These are phyloP conservation scores for Archips crataeganus DNA, from an alignment of 2,888 invertebrate genomes.

Conservation along the genomic window DNA sequence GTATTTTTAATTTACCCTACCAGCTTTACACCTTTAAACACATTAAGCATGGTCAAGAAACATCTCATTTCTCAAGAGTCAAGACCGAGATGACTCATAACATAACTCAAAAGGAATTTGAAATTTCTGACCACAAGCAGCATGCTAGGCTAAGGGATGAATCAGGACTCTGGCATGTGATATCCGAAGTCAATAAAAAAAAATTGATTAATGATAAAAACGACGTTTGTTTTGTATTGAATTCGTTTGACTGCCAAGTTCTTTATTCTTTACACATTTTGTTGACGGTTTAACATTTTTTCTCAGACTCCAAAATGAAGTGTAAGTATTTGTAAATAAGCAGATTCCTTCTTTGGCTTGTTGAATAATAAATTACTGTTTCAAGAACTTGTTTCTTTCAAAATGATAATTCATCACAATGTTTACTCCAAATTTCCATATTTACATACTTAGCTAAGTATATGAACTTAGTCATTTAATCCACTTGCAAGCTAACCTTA, in stretches of 20 bases:
- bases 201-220: neutral
- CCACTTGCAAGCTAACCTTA: neutral
- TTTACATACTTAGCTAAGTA: neutral
- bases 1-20: neutral
- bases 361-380: neutral
- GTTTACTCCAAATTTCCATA: neutral
- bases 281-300: conserved; percentile 6
- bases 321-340: neutral
- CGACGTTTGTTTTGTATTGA: neutral
- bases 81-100: conserved; percentile 59
- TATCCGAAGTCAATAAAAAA: conserved; percentile 32
- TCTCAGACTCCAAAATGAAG: neutral
- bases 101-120: conserved; percentile 47
- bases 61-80: conserved; percentile 41
- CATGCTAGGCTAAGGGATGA: conserved; percentile 56
- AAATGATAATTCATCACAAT: neutral
- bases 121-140: conserved; percentile 65
- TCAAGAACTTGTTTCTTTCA: neutral
- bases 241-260: neutral
- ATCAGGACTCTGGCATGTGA: conserved; percentile 57
- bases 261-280: neutral
- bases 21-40: neutral
- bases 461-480: neutral
- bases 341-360: conserved; percentile 1
- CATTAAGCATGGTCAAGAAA: conserved; percentile 23